These are phyloP conservation scores for Pachymerium ferrugineum DNA, from an alignment of 2,888 invertebrate genomes.

Conservation along the genomic window DNA sequence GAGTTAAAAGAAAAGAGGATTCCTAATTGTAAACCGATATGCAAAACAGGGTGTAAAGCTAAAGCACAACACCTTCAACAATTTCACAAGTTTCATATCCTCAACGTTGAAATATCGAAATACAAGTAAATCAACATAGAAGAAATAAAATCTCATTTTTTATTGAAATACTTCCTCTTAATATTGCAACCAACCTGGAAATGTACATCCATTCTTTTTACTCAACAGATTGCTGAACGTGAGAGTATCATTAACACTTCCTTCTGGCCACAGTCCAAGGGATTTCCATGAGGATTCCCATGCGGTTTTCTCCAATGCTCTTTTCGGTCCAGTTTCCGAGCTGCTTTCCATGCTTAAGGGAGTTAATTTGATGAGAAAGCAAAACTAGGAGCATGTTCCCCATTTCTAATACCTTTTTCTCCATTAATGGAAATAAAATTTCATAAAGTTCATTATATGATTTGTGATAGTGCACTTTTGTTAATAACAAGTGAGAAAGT, in stretches of 20 bases:
- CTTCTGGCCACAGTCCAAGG: background rate
- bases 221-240: background rate
- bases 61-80: background rate
- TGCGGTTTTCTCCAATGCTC: background rate
- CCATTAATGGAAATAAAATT: background rate
- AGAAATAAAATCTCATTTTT: no score
- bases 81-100: no score
- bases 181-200: no score
- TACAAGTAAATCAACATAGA: no score
- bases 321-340: background rate
- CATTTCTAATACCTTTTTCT: background rate
- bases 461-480: background rate
- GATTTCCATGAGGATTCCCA: constrained; percentile 13
- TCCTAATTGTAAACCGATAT: constrained; percentile 4
- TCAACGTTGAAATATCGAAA: no score
- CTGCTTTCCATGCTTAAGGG: background rate
- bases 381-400: background rate
- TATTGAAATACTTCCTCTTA: no score
- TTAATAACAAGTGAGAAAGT: background rate
- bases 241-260: background rate
- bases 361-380: constrained; percentile 8
- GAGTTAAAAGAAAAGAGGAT: background rate
- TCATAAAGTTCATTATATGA: background rate
- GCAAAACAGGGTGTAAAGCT: background rate
- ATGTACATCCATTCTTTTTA: background rate